phyloP scores from a whole-genome alignment of 2,888 invertebrate species.

The Schrankia costaestrigalis region DNA sequence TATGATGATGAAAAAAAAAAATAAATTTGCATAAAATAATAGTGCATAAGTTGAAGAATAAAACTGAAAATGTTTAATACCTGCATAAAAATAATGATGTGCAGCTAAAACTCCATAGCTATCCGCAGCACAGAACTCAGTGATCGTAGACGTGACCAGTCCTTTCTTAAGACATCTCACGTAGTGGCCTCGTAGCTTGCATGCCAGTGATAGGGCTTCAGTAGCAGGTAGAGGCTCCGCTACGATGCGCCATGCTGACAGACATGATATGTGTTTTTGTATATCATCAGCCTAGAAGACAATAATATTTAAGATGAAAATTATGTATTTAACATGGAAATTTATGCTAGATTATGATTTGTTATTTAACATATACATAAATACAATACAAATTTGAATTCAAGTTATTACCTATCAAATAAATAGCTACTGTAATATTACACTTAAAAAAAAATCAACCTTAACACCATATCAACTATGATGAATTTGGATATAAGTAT shows the following conservation, averaged over 20 bases:
- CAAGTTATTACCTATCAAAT: too few species aligned
- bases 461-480: too few species aligned
- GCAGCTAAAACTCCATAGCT: conserved; percentile 90
- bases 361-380: too few species aligned
- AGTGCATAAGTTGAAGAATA: not conserved
- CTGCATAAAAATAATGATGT: conserved; percentile 82
- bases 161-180: conserved; percentile 79
- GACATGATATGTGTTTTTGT: conserved; percentile 89
- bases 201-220: conserved; percentile 80
- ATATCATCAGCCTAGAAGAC: conserved; percentile 86
- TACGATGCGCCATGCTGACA: conserved; percentile 87
- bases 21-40: not conserved
- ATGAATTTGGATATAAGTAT: too few species aligned
- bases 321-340: not conserved
- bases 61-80: conserved; percentile 34
- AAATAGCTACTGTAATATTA: too few species aligned
- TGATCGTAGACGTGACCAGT: conserved; percentile 74
- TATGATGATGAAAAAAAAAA: not conserved
- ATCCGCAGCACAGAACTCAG: conserved; percentile 89
- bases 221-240: conserved; percentile 81
- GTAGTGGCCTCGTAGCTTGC: conserved; percentile 84
- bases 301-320: too few species aligned
- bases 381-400: too few species aligned
- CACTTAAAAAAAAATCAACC: too few species aligned
- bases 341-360: too few species aligned